These are phyloP conservation scores for Catocala sponsa DNA, from an alignment of 2,888 invertebrate species.

Conservation along the genomic window DNA sequence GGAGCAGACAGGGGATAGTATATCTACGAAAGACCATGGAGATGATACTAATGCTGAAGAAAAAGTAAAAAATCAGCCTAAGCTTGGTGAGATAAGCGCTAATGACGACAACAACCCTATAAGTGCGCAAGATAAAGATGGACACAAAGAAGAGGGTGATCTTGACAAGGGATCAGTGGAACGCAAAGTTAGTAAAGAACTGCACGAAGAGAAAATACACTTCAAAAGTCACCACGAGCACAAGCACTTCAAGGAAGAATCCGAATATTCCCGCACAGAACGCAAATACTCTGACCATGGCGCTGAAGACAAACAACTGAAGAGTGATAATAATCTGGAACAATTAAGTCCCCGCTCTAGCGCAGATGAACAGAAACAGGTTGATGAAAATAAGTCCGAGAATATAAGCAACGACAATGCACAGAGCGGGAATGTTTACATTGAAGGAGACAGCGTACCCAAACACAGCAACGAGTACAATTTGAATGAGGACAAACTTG, in stretches of 20 bases:
- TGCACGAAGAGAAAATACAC: not conserved
- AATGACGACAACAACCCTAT: too few species aligned
- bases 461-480: too few species aligned
- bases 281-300: not conserved
- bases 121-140: not conserved
- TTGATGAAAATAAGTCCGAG: too few species aligned
- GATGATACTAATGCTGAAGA: too few species aligned
- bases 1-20: too few species aligned
- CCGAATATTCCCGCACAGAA: constrained; percentile 1
- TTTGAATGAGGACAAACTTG: too few species aligned
- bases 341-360: too few species aligned
- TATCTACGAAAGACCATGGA: too few species aligned
- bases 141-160: not conserved
- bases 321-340: not conserved
- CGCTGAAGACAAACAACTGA: not conserved
- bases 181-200: not conserved
- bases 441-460: too few species aligned
- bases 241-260: not conserved
- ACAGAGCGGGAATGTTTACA: too few species aligned
- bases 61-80: too few species aligned
- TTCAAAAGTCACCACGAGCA: constrained; percentile 1
- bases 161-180: not conserved
- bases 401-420: not conserved
- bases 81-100: not conserved
- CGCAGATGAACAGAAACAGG: too few species aligned